Evolutionary conservation across 2,888 invertebrate genomes (phyloP), one percentile per base, ranked within the genome.

Genomic region (Machimus rusticus): DNA sequence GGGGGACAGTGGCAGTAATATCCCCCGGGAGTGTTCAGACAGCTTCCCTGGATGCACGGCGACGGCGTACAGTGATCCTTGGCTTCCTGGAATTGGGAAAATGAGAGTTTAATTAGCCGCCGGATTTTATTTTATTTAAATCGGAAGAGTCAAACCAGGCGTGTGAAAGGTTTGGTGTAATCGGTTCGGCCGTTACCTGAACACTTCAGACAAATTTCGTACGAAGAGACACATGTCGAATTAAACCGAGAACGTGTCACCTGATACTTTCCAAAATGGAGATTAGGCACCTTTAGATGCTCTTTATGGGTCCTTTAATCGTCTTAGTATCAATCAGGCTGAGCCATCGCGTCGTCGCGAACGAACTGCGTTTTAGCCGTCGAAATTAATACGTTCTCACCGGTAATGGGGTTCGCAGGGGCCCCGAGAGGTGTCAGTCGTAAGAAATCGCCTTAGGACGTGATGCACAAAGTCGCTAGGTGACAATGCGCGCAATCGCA

Each of bases 1-100:
- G 95, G 95, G n/a, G 96, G 95, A 93, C 98, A 98, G 93, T 96
- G 97, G 92, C 98, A 98, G 92, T 97, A 97, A 93, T 97, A 98
- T 91, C 97, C 96, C 89, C 96, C 96, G 90, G 97, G 97, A 9
- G 97, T 96, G 90, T 97, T 98, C 92, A 96, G 95, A 92, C 98
- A 98, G 23, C 97, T 97, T 28, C 96, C 96, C 93, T 98, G 98
- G 88, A 95, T 95, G 93, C 98, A 98, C 2, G 98, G 98, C 89
- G 96, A 95, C 66, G 96, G 96, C 89, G 96, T 97, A 93, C 98
- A 98, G 92, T 98, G 97, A 92, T 97, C 97, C 91, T 96, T 95
- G 91, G 97, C 97, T 92, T 96, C 96, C 96, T 96, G 93, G 4
- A 89, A 89, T 85, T 46, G 14, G 34, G n/a, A 85, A 85, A 74